Percentiles rank a stretch among this genome's conserved stretches.
Conservation (phyloP, 2,797 vertebrate genomes). For the Cirrhinus molitorella region DNA sequence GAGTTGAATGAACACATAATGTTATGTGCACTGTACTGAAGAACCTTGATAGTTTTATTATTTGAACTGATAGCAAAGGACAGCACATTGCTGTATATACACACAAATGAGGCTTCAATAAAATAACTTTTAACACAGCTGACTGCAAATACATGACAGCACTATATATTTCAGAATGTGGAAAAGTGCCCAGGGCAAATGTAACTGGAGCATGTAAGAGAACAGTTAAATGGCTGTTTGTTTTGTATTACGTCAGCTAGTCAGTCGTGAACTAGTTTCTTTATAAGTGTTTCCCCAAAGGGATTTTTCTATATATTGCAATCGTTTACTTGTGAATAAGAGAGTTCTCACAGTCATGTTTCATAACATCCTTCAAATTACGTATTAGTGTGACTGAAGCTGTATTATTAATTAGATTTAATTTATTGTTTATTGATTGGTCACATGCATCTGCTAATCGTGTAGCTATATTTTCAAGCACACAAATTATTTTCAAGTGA, state of each 20-base stretch:
- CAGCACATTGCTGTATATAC: neutral
- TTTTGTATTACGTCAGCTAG: conserved; percentile 70
- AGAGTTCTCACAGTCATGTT: neutral
- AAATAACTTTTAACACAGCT: neutral
- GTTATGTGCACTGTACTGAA: neutral
- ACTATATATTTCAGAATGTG: conserved; percentile 61
- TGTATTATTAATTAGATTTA: neutral
- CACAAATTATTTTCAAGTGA: too few relatives aligned
- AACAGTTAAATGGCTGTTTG: conserved; percentile 68
- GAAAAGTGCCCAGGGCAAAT: conserved; percentile 47
- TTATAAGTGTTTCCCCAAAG: conserved; percentile 66
- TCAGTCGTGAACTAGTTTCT: conserved; percentile 68
- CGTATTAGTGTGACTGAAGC: neutral
- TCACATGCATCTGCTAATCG: neutral
- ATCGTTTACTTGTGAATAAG: conserved; percentile 63
- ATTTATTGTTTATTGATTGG: neutral
- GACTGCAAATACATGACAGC: conserved; percentile 4
- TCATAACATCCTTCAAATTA: neutral
- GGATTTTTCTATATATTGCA: conserved; percentile 63
- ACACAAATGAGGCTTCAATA: neutral
- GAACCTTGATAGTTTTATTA: neutral
- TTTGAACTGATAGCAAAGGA: neutral
- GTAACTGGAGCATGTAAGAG: conserved; percentile 49
- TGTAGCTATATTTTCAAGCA: neutral
- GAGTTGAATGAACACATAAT: neutral